Percentiles rank a stretch among this genome's conserved stretches.
phyloP scores from a whole-genome alignment of 2,888 invertebrate species.

The Nephrotoma flavescens region DNA sequence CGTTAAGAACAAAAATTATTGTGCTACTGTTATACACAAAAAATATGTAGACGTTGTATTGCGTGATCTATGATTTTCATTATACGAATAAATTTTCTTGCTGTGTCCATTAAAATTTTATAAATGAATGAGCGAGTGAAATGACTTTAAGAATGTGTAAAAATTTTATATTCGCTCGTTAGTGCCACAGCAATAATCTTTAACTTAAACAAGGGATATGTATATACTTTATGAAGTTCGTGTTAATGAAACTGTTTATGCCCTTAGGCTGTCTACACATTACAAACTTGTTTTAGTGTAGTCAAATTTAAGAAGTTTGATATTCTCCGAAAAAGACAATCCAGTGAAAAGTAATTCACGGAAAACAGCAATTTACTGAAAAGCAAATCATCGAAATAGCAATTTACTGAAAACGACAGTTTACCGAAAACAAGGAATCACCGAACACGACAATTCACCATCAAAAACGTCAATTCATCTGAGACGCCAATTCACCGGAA shows the following conservation, averaged over 20 bases:
- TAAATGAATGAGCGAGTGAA: background rate
- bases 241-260: background rate
- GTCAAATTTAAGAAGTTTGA: too few relatives aligned
- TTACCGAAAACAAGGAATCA: too few relatives aligned
- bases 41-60: background rate
- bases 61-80: background rate
- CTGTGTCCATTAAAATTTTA: background rate
- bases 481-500: too few relatives aligned
- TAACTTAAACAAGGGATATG: background rate
- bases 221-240: background rate
- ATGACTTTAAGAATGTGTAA: background rate
- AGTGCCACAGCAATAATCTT: background rate
- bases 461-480: too few relatives aligned
- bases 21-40: background rate
- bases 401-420: too few relatives aligned
- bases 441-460: too few relatives aligned
- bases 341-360: too few relatives aligned
- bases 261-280: too few relatives aligned
- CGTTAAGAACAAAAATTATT: background rate
- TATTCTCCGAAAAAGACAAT: too few relatives aligned
- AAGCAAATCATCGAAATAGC: too few relatives aligned
- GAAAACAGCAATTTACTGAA: too few relatives aligned
- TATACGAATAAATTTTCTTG: background rate
- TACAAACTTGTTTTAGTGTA: too few relatives aligned
- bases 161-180: background rate